Conservation (phyloP, 2,888 invertebrate species). For the Ichneumon xanthorius region DNA sequence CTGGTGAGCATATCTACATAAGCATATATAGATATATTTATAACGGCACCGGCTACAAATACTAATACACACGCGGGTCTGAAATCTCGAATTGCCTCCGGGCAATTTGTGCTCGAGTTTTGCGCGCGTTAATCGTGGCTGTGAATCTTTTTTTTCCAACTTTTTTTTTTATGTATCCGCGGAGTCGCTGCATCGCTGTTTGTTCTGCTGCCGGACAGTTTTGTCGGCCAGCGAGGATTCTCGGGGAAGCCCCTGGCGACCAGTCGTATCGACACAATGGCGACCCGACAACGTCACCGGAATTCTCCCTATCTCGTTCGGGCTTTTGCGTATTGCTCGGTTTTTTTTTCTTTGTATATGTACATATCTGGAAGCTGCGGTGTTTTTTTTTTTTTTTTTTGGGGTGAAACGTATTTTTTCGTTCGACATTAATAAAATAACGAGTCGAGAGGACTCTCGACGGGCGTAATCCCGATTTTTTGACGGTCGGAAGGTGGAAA, state of each 20-base stretch:
- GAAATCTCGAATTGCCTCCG: conserved; percentile 77
- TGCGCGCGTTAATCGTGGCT: conserved; percentile 75
- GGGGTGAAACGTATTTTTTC: conserved; percentile 56
- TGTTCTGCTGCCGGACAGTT: conserved; percentile 50
- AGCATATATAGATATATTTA: conserved; percentile 59
- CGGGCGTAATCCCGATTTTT: conserved; percentile 46
- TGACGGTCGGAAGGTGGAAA: not conserved
- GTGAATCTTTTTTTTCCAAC: conserved; percentile 40
- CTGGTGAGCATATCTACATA: conserved; percentile 44
- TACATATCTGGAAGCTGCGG: conserved; percentile 8
- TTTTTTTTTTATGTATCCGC: conserved; percentile 53
- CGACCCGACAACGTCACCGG: conserved; percentile 51
- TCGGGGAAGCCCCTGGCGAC: conserved; percentile 47
- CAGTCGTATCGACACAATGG: conserved; percentile 68
- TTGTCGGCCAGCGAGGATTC: conserved; percentile 43
- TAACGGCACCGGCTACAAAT: not conserved
- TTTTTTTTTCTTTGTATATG: conserved; percentile 45
- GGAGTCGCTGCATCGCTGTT: conserved; percentile 34
- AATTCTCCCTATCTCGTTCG: conserved; percentile 29
- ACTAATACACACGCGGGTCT: conserved; percentile 46
- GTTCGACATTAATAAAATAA: conserved; percentile 64
- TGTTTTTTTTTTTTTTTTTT: not conserved
- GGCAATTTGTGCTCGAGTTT: conserved; percentile 74
- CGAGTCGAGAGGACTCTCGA: conserved; percentile 41
- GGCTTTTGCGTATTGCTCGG: conserved; percentile 24